Percentiles rank a stretch among this genome's conserved stretches.
These are phyloP conservation scores for Orchesella flavescens DNA, from an alignment of 2,888 invertebrate genomes.

Conservation along the genomic window DNA sequence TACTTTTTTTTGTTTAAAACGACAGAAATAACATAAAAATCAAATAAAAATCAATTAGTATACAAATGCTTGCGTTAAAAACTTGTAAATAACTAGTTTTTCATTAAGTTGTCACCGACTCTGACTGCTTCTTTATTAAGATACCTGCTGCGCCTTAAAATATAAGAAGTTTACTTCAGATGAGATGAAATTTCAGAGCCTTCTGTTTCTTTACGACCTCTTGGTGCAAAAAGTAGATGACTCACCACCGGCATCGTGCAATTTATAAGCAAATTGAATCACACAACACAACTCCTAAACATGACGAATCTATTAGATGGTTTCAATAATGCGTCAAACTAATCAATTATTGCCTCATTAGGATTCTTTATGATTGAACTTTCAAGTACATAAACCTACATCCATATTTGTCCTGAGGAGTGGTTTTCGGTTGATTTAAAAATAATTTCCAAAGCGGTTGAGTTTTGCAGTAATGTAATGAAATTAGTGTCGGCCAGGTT, in stretches of 20 bases:
- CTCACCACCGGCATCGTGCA: not conserved
- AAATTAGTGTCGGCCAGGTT: slow-evolving; percentile 6
- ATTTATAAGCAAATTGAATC: not conserved
- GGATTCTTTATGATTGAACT: too few species aligned
- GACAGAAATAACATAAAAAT: not conserved
- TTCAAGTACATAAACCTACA: too few species aligned
- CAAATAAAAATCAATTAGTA: not conserved
- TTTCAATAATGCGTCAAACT: not conserved
- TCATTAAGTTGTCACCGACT: slow-evolving; percentile 1
- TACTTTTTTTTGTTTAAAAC: not conserved
- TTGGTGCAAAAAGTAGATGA: not conserved
- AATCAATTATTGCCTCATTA: too few species aligned
- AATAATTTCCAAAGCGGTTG: slow-evolving; percentile 14
- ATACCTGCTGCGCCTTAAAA: not conserved
- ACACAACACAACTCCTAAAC: not conserved
- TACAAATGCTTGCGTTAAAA: not conserved
- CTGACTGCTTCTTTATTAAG: not conserved
- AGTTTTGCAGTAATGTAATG: too few species aligned
- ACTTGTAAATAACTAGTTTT: not conserved
- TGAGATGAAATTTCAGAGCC: too few species aligned
- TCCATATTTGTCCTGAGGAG: not conserved
- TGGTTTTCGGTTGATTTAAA: slow-evolving; percentile 13
- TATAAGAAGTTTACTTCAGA: not conserved
- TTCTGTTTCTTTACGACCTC: not conserved
- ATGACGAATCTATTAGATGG: not conserved